Evolutionary conservation across 2,888 invertebrate species (phyloP).

Genomic region (Ectobius pallidus): DNA sequence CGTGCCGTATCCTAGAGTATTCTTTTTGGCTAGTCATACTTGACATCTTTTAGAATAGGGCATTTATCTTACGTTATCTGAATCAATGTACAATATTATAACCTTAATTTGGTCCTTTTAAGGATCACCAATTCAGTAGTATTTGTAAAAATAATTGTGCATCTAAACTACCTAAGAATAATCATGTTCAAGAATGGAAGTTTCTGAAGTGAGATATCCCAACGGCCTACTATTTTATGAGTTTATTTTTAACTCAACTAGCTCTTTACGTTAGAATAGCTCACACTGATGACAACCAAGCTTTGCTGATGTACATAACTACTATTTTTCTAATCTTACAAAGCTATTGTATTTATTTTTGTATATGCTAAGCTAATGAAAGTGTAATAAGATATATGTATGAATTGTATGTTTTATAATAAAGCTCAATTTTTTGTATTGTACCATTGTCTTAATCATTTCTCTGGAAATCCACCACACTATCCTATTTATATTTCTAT

Average conservation of each 20-base stretch:
- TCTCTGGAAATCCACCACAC: too few relatives aligned
- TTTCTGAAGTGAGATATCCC: not conserved
- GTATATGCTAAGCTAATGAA: not conserved
- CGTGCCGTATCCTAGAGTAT: not conserved
- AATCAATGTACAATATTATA: not conserved
- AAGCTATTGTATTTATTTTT: slow-evolving; percentile 4
- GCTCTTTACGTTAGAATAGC: not conserved
- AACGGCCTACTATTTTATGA: not conserved
- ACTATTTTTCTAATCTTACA: not conserved
- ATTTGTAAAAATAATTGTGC: not conserved
- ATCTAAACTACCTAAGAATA: not conserved
- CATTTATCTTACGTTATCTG: not conserved
- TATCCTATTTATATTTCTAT: too few relatives aligned
- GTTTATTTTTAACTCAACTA: not conserved
- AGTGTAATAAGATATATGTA: not conserved
- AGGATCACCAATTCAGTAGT: not conserved
- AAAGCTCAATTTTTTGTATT: slow-evolving; percentile 26
- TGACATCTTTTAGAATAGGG: not conserved
- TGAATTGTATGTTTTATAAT: slow-evolving; percentile 21
- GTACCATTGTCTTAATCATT: too few relatives aligned
- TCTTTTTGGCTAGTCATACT: slow-evolving; percentile 4
- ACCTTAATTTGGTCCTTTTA: not conserved
- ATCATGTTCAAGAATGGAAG: not conserved
- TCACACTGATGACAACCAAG: not conserved
- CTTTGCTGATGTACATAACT: not conserved